phyloP scores from a whole-genome alignment of 2,888 invertebrate species.

The Julus scanicus region DNA sequence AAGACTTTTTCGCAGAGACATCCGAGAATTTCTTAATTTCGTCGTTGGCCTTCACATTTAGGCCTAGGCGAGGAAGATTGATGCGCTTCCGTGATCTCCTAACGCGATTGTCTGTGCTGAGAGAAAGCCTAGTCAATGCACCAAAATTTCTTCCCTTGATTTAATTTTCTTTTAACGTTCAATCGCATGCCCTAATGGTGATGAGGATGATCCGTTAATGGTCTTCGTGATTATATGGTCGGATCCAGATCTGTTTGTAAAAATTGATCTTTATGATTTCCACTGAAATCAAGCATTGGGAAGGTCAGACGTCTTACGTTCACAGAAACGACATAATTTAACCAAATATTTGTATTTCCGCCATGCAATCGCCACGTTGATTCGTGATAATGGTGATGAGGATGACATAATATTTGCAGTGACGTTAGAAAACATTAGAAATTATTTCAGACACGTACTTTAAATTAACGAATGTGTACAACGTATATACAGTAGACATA shows the following conservation, averaged over 20 bases:
- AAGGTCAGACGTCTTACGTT: not conserved
- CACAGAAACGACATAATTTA: not conserved
- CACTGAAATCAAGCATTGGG: not conserved
- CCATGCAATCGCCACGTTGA: not conserved
- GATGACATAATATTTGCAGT: not conserved
- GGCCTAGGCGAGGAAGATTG: constrained; percentile 18
- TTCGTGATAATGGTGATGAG: not conserved
- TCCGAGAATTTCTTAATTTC: constrained; percentile 45
- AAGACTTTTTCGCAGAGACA: not conserved
- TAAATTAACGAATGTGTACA: too few relatives aligned
- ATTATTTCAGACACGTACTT: too few relatives aligned
- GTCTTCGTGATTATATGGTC: not conserved
- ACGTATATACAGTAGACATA: too few relatives aligned
- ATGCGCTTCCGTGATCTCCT: constrained; percentile 26
- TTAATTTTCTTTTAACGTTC: constrained; percentile 45
- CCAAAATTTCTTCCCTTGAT: constrained; percentile 14
- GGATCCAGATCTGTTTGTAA: not conserved
- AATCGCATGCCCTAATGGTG: not conserved
- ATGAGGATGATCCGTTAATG: constrained; percentile 45
- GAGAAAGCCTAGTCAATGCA: constrained; percentile 40
- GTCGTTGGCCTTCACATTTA: constrained; percentile 27
- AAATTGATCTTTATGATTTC: not conserved
- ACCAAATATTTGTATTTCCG: not conserved
- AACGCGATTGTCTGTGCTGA: constrained; percentile 5
- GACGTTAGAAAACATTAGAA: too few relatives aligned